Evolutionary conservation across 2,888 invertebrate genomes (phyloP).

Genomic region (Xylota segnis): DNA sequence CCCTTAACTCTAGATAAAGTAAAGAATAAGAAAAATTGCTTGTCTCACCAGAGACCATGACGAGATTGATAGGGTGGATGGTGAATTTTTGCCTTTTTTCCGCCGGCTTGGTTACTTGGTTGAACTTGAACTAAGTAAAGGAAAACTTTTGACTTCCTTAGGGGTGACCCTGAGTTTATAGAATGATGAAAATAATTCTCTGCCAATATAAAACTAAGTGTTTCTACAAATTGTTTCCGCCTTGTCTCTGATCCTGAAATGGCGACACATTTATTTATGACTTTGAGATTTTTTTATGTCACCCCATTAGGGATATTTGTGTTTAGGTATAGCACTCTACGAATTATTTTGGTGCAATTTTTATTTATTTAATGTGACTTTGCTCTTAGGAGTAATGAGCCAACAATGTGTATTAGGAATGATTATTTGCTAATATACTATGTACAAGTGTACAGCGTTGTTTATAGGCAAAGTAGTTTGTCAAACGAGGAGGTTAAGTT

Average conservation of each 20-base stretch:
- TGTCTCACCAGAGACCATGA: conserved; percentile 51
- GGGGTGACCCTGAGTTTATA: conserved; percentile 66
- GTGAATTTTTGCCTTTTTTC: conserved; percentile 19
- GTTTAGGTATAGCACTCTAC: conserved; percentile 20
- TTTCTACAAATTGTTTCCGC: conserved; percentile 77
- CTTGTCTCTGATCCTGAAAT: conserved; percentile 54
- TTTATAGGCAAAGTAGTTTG: neutral
- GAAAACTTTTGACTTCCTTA: conserved; percentile 50
- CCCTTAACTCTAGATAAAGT: neutral
- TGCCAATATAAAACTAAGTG: conserved; percentile 74
- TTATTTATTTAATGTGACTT: conserved; percentile 76
- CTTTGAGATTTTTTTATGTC: conserved; percentile 77
- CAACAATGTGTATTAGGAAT: conserved; percentile 52
- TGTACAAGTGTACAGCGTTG: conserved; percentile 9
- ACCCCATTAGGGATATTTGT: conserved; percentile 70
- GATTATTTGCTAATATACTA: conserved; percentile 70
- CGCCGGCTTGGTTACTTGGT: conserved; percentile 20
- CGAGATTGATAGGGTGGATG: conserved; percentile 72
- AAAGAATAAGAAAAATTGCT: conserved; percentile 36
- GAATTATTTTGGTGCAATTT: conserved; percentile 39
- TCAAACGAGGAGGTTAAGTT: neutral
- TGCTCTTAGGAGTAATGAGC: conserved; percentile 54
- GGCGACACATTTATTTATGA: conserved; percentile 80
- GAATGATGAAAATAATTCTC: conserved; percentile 53
- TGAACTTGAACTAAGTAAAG: conserved; percentile 56